Evolutionary conservation across 2,113 vertebrate species (phyloP), one percentile per base, ranked within the genome.

Genomic region (Ptilonorhynchus violaceus): DNA sequence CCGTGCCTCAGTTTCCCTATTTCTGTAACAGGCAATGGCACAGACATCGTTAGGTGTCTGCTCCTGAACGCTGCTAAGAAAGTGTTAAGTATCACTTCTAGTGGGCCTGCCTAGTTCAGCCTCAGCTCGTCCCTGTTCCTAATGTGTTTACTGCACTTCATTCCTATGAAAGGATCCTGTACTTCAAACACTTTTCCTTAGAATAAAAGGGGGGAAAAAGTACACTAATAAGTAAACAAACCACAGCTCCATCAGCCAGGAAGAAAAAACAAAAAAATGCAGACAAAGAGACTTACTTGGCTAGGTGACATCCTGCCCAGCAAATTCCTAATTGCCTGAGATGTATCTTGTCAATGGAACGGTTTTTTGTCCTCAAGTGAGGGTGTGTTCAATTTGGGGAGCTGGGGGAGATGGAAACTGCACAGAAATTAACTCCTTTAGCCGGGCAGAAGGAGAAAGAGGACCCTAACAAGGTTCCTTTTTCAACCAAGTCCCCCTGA

Each of bases 271-370:
- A 42, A 44, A 50, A 77, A 67, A 60, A 39, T 8, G 16, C 85
- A 92, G 89, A 88, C 82, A 75, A 64, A 86, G 33, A 81, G 35
- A 44, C 21, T 85, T 20, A 13, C 16, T 58, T 92, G 96, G 83
- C 90, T 49, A 70, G 70, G 47, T 92, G 93, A 90, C 83, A 96
- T 94, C 85, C 90, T 95, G 82, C 92, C 85, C 60, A 50, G 56
- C 50, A 70, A 35, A 88, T 6, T 44, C 50, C 78, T 37, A 8
- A 66, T 13, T 80, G 75, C 85, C 70, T 41, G 8, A 53, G 49
- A 56, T 50, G 33, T 23, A 50, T 58, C 64, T 52, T 64, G 56
- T 35, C 77, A 68, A 41, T 0, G 1, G 41, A 56, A 18, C n/a
- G 8, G 1, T 27, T 85, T 31, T 46, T 12, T 84, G 72, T 53